Evolutionary conservation across 1,140 invertebrate species (phyloP), one percentile per base, ranked within the genome.

Genomic region (Zaprionus gabonicus): DNA sequence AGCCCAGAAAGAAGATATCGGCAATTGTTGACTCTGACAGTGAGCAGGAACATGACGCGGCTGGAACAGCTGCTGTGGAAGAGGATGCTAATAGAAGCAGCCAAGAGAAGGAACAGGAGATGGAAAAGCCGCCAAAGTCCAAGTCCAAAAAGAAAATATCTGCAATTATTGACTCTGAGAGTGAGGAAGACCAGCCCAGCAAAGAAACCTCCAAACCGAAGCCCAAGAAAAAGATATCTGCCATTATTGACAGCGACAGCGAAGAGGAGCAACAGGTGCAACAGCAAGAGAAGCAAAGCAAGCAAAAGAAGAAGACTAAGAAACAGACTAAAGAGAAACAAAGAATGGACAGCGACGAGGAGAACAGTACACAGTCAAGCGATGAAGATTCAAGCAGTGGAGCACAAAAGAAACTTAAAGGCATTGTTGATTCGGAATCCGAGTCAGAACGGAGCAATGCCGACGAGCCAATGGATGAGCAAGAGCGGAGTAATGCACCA

Each of bases 391-490:
- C 57, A 55, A 62, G 20, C 13, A 36, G 23, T 10, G 53, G 15
- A 12, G 28, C 51, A 3, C 55, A 57, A 25, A 81, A 51, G n/a
- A 81, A 74, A 57, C 62, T 77, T 0, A 86, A 90, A 65, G 64
- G 71, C 0, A 38, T 91, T n/a, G 75, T 91, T 2, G 85, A 92
- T 38, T 85, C 91, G 0, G 85, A 92, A 13, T 83, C 90, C 2
- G 81, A 84, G 10, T 60, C 76, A 1, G 80, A 83, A 27, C n/a
- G 64, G 2, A 76, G 55, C 27, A 57, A 78, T 44, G 38, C 28
- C n/a, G 71, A 75, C 0, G 78, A 82, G n/a, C 31, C 4, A 27
- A 56, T n/a, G 63, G 72, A 82, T 9, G 59, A 77, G 1, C 74
- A 80, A 36, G 28, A 56, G 12, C 15, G 28, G 10, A 23, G 38